Base-by-base conservation (phyloP, 1,140 invertebrate genomes). In the Macrobrachium nipponense region DNA sequence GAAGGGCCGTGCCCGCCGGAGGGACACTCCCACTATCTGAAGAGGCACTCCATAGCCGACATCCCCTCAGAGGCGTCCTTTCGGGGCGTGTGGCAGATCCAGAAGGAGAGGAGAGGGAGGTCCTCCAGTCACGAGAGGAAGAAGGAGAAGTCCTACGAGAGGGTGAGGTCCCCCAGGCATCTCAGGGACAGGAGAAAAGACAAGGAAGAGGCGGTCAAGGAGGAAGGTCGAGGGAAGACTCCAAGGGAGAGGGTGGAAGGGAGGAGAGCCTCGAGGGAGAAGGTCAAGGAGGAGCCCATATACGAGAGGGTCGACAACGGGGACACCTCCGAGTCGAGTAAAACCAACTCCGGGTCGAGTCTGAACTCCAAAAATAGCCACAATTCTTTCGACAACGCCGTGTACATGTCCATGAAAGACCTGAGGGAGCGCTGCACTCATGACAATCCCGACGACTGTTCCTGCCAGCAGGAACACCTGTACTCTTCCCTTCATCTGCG, bases 361-460 rank as follows among this genome's bases (percentile, higher is more conserved):
- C 36, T 86, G 0, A 72, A 36, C 60, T 86, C 84, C 15, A 86
- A 68, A 23, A 86, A 73, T 23, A 86, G 84, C 66, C 59, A 73
- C 17, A 80, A 77, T 20, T 79, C 86, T 18, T 82, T 72, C 76
- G 80, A 87, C 58, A 80, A 87, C 58, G 75, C 72, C 17, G 80
- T 87, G 6, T 87, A 87, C 64, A 83, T 87, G 86, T 87, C 86
- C 20, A 87, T 87, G 86, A 87, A 80, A 58, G 86, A 87, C 23
- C 62, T 87, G 59, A 60, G 86, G 72, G 80, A 80, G 27, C 81
- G 61, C n/a, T 87, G 27, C 58, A 11, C 10, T 15, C 58, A 44
- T 27, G 76, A 68, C 14, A 70, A 11, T 1, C 44, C 60, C 2
- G 75, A 82, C n/a, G 36, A 23, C 23, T 44, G 44, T 61, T 62